These are phyloP conservation scores for Callopanchax toddi DNA, from an alignment of 2,113 vertebrate species.

Conservation along the genomic window DNA sequence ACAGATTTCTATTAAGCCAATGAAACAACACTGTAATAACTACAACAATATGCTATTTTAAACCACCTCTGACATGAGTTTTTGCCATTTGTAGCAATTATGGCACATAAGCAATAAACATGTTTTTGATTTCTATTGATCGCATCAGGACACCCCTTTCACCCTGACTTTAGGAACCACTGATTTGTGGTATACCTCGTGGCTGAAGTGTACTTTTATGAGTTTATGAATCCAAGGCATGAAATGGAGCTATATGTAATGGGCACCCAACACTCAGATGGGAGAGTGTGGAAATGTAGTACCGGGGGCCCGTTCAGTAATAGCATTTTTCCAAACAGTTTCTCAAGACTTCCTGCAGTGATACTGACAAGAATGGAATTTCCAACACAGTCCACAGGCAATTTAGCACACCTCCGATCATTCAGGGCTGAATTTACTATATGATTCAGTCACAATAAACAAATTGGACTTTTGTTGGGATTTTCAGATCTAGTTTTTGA, in stretches of 20 bases:
- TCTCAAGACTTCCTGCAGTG: constrained; percentile 28
- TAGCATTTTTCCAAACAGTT: constrained; percentile 26
- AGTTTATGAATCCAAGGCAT: constrained; percentile 18
- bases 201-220: neutral
- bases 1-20: no score
- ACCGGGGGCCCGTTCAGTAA: constrained; percentile 5
- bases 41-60: no score
- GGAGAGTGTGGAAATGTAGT: constrained; percentile 2
- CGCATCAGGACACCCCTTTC: no score
- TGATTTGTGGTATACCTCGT: neutral
- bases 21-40: no score
- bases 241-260: constrained; percentile 25
- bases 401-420: constrained; percentile 8
- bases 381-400: neutral
- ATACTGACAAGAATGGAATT: neutral
- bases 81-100: no score
- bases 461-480: no score
- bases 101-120: no score
- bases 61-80: no score
- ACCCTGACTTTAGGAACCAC: neutral
- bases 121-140: no score
- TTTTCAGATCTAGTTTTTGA: no score
- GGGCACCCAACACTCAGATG: constrained; percentile 8
- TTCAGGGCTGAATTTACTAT: neutral
- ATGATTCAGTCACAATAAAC: neutral